phyloP scores from a whole-genome alignment of 2,888 invertebrate species.

The Sipha maydis region DNA sequence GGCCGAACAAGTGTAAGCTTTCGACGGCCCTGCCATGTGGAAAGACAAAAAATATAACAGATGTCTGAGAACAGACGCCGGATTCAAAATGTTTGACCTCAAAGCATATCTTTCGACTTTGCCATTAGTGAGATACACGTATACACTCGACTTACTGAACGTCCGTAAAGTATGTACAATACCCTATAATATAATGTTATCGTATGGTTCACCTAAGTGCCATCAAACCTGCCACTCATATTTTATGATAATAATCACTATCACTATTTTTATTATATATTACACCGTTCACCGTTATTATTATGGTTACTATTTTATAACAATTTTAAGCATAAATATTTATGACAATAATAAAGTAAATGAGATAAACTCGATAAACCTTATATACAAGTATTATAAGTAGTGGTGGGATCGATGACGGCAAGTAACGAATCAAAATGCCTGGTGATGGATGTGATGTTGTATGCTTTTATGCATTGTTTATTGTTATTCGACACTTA shows the following conservation, averaged over 20 bases:
- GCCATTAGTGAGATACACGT: neutral
- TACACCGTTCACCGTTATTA: neutral
- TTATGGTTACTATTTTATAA: constrained; percentile 7
- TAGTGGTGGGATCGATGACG: neutral
- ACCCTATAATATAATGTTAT: neutral
- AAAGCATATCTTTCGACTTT: neutral
- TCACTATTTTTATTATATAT: no score
- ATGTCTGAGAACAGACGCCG: neutral
- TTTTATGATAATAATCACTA: constrained; percentile 12
- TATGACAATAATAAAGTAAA: constrained; percentile 17
- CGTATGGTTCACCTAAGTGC: neutral
- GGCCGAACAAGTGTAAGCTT: no score
- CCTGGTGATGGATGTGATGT: neutral
- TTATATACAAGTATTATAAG: neutral
- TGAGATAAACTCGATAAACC: neutral
- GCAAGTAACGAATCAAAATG: constrained; percentile 26
- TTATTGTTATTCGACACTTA: neutral
- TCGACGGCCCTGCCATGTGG: no score
- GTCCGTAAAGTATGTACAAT: neutral
- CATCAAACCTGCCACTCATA: neutral
- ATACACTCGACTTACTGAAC: constrained; percentile 13
- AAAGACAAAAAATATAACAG: neutral
- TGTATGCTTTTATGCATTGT: neutral
- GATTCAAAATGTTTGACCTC: neutral
- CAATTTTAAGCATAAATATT: constrained; percentile 7